These are phyloP conservation scores for Strigops habroptila DNA, from an alignment of 2,113 vertebrate species.

Conservation along the genomic window DNA sequence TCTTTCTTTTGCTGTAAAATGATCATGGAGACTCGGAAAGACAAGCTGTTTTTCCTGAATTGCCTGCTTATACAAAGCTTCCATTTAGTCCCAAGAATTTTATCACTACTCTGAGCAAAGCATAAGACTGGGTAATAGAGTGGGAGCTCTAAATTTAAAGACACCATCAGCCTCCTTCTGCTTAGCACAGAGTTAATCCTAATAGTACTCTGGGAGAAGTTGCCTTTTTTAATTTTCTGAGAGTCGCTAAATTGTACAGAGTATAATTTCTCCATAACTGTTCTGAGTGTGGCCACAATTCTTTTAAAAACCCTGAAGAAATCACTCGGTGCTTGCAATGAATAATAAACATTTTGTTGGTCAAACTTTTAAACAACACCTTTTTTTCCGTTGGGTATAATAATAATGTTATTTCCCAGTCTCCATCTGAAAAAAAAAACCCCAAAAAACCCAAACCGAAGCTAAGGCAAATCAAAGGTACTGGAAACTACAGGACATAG, in stretches of 20 bases:
- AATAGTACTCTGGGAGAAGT: neutral
- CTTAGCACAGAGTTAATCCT: neutral
- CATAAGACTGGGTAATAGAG: neutral
- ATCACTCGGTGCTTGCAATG: neutral
- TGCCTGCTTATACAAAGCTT: conserved; percentile 51
- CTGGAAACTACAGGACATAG: neutral
- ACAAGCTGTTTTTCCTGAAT: conserved; percentile 14
- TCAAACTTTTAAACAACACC: neutral
- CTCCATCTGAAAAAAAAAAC: neutral
- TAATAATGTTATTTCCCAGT: neutral
- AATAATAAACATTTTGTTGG: neutral
- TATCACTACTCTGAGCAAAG: neutral
- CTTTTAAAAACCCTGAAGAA: neutral
- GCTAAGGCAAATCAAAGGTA: neutral
- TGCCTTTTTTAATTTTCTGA: neutral
- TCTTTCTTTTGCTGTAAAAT: conserved; percentile 56
- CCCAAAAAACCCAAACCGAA: neutral
- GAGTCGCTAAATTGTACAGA: neutral
- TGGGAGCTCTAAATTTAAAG: neutral
- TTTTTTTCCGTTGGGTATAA: neutral
- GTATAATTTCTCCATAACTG: neutral
- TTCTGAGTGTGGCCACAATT: neutral
- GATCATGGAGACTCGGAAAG: conserved; percentile 23
- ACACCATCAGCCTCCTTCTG: neutral
- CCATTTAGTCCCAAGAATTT: conserved; percentile 37